Percentiles rank a stretch among this genome's conserved stretches.
Evolutionary conservation across 2,113 vertebrate genomes (phyloP).

Genomic region (Epinephelus fuscoguttatus): DNA sequence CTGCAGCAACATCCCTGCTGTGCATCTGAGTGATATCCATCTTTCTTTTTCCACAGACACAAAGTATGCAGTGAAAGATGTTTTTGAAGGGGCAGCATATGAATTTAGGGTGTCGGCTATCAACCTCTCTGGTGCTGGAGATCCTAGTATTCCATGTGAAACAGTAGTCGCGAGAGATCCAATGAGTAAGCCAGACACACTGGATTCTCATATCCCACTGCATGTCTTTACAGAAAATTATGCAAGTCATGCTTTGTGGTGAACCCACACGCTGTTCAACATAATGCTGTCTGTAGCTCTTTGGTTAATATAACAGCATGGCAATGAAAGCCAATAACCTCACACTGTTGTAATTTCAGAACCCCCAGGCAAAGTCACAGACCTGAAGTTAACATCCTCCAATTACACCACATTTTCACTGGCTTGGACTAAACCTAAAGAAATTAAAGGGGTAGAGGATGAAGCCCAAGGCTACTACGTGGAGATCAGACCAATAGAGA

Average conservation of each 20-base stretch:
- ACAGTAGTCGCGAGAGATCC: slow-evolving; percentile 85
- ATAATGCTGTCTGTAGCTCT: background rate
- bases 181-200: slow-evolving; percentile 82
- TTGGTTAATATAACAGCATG: slow-evolving; percentile 1
- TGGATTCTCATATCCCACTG: background rate
- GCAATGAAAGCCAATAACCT: slow-evolving; percentile 4
- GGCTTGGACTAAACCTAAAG: slow-evolving; percentile 88
- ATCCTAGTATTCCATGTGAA: slow-evolving; percentile 87
- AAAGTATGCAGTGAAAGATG: slow-evolving; percentile 82
- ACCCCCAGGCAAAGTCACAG: slow-evolving; percentile 87
- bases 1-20: background rate
- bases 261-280: background rate
- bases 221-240: background rate
- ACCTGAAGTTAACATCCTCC: slow-evolving; percentile 87
- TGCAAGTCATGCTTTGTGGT: background rate
- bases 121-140: slow-evolving; percentile 88
- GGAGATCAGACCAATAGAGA: slow-evolving; percentile 85
- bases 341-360: slow-evolving; percentile 78
- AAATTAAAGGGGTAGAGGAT: slow-evolving; percentile 75
- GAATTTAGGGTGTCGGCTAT: slow-evolving; percentile 92
- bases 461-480: slow-evolving; percentile 89
- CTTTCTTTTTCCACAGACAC: slow-evolving; percentile 78
- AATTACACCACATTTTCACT: slow-evolving; percentile 86
- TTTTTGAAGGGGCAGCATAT: slow-evolving; percentile 89
- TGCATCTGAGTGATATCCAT: background rate